Conservation (phyloP, 1,140 invertebrate species). For the Lysiphlebus fabarum region DNA sequence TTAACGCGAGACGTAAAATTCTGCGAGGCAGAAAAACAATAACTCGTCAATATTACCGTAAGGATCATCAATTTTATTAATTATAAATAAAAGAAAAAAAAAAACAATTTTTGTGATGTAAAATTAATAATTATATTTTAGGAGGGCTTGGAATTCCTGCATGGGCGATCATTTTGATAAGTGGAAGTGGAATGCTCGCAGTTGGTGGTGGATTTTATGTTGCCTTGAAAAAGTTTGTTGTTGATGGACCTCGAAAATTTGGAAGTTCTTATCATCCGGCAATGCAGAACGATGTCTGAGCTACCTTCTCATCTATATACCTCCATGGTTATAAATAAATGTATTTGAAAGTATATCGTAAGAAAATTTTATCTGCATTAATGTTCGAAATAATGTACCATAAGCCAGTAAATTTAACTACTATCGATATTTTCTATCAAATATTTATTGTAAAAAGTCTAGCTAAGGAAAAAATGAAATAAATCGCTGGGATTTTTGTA, state of each 20-base stretch:
- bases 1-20: constrained; percentile 71
- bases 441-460: no score
- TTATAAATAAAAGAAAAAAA: constrained; percentile 11
- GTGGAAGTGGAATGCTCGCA: constrained; percentile 64
- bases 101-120: constrained; percentile 10
- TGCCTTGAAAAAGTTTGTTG: constrained; percentile 64
- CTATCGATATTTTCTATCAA: no score
- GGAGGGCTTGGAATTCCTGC: constrained; percentile 66
- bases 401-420: no score
- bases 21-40: constrained; percentile 70
- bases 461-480: no score
- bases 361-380: no score
- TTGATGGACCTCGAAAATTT: constrained; percentile 41
- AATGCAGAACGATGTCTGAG: constrained; percentile 44
- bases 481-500: no score
- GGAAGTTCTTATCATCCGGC: constrained; percentile 45
- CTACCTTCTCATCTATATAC: no score
- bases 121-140: constrained; percentile 46
- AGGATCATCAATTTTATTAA: constrained; percentile 43
- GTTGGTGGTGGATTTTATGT: constrained; percentile 66
- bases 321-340: no score
- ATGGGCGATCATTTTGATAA: constrained; percentile 67
- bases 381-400: no score
- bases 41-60: constrained; percentile 71
- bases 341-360: no score